A percentile compares a stretch with the other conserved stretches of the same genome.
These are phyloP conservation scores for Sussaba pulchella DNA, from an alignment of 2,888 invertebrate species.

Conservation along the genomic window DNA sequence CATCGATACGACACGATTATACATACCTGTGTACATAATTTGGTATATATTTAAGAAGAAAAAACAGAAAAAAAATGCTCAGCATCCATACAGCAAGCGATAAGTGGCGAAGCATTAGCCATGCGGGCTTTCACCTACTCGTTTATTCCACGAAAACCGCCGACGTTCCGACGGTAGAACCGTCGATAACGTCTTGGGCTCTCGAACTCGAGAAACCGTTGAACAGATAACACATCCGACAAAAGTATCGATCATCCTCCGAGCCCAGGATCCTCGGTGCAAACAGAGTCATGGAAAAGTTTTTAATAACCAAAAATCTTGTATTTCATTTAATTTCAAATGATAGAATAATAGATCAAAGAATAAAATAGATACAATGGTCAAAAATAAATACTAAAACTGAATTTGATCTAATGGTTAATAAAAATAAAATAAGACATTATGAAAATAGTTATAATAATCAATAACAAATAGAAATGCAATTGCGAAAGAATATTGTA, in stretches of 20 bases:
- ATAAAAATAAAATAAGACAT: no score
- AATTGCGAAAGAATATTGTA: no score
- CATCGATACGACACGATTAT: neutral
- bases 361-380: no score
- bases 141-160: constrained; percentile 21
- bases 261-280: neutral
- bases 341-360: no score
- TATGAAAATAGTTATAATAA: no score
- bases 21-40: neutral
- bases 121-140: constrained; percentile 14
- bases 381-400: no score
- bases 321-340: no score
- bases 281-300: neutral
- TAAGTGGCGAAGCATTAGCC: constrained; percentile 23
- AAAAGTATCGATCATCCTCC: constrained; percentile 26
- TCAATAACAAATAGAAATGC: no score
- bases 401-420: no score
- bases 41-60: no score
- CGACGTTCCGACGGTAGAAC: neutral
- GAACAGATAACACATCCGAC: neutral
- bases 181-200: constrained; percentile 2
- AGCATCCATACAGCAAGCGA: constrained; percentile 12
- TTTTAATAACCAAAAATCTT: neutral
- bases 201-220: constrained; percentile 19
- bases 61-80: neutral